A percentile compares a stretch with the other conserved stretches of the same genome.
phyloP scores from a whole-genome alignment of 1,140 invertebrate genomes.

The Philaenus spumarius region DNA sequence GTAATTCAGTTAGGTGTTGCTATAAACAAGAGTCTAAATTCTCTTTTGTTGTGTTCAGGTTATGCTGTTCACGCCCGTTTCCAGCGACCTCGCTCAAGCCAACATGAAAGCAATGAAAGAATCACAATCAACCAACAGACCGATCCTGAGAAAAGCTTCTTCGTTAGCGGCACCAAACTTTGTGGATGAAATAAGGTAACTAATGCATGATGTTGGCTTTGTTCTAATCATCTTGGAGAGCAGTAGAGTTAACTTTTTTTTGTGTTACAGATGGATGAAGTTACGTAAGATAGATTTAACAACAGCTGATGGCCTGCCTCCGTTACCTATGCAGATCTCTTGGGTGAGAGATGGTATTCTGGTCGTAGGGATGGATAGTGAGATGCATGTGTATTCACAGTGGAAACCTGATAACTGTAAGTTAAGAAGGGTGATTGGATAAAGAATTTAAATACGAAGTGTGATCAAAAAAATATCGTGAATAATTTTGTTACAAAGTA shows the following conservation, averaged over 20 bases:
- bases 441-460: no score
- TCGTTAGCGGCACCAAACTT: constrained; percentile 77
- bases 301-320: constrained; percentile 92
- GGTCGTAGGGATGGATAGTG: constrained; percentile 98
- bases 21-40: no score
- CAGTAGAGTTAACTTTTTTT: background rate
- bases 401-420: constrained; percentile 68
- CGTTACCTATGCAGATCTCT: constrained; percentile 95
- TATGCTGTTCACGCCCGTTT: constrained; percentile 75
- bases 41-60: constrained; percentile 40
- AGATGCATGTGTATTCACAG: constrained; percentile 99
- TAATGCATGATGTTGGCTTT: constrained; percentile 26
- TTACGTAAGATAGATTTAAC: constrained; percentile 82
- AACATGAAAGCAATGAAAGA: constrained; percentile 85
- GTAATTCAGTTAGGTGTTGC: no score
- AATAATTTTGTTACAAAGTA: no score
- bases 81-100: constrained; percentile 82
- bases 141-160: constrained; percentile 78
- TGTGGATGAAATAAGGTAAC: constrained; percentile 71
- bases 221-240: background rate
- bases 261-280: constrained; percentile 75
- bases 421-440: no score
- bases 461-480: no score
- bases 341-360: constrained; percentile 98
- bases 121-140: constrained; percentile 67